phyloP scores from a whole-genome alignment of 2,888 invertebrate genomes.

The Harpalus rubripes region DNA sequence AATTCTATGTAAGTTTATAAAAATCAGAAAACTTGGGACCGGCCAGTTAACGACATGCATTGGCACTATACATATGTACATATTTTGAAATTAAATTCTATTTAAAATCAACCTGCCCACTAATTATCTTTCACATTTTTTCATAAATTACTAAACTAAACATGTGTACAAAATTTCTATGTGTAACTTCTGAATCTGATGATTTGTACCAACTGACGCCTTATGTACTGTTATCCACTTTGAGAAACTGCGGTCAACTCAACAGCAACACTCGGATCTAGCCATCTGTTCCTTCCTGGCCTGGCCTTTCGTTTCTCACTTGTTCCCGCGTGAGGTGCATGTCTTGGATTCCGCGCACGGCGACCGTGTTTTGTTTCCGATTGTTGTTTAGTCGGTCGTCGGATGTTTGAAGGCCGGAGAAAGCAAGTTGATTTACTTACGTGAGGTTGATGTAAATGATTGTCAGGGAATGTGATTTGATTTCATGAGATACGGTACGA shows the following conservation, averaged over 20 bases:
- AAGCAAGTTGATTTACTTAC: constrained; percentile 51
- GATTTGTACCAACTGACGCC: background rate
- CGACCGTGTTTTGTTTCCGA: constrained; percentile 51
- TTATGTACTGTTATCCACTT: background rate
- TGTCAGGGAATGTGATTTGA: background rate
- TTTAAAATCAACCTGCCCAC: background rate
- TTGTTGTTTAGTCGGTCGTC: constrained; percentile 52
- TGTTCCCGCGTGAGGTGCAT: background rate
- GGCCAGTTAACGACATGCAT: too few species aligned
- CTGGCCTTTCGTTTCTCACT: constrained; percentile 47
- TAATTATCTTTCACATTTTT: background rate
- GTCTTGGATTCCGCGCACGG: constrained; percentile 34
- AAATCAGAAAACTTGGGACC: too few species aligned
- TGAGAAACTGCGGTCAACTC: background rate
- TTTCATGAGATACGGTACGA: background rate
- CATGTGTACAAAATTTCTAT: background rate
- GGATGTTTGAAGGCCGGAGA: constrained; percentile 50
- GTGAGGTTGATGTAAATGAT: constrained; percentile 16
- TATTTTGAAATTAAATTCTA: too few species aligned
- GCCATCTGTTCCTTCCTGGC: constrained; percentile 48
- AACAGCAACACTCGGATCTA: background rate
- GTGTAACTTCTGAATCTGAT: background rate
- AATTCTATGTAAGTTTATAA: too few species aligned
- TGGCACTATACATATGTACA: too few species aligned
- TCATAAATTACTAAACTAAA: background rate